Conservation (phyloP, 1,140 invertebrate genomes). For the Drosophila kurseongensis region DNA sequence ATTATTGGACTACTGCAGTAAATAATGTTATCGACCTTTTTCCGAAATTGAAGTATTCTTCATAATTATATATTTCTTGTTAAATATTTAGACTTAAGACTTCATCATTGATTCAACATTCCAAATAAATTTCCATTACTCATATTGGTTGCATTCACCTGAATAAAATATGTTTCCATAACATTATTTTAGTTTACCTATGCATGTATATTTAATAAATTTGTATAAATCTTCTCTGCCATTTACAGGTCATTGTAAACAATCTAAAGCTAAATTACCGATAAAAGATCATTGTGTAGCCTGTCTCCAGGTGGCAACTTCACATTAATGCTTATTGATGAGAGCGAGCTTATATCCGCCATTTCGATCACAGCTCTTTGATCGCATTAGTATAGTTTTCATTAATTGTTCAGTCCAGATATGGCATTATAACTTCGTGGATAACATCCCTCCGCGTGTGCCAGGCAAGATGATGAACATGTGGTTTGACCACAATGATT, state of each 20-base stretch:
- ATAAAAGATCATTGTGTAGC: constrained; percentile 35
- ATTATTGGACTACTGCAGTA: no score
- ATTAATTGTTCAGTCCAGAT: constrained; percentile 87
- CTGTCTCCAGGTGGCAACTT: constrained; percentile 11
- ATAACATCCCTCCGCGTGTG: constrained; percentile 91
- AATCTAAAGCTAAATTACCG: constrained; percentile 17
- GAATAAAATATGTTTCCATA: neutral
- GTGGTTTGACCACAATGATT: constrained; percentile 88
- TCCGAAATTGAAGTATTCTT: no score
- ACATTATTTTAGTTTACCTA: neutral
- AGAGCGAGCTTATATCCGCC: constrained; percentile 16
- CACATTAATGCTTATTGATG: constrained; percentile 37
- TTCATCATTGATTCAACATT: no score
- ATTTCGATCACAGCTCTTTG: constrained; percentile 57
- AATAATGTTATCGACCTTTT: no score
- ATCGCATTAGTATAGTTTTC: constrained; percentile 6
- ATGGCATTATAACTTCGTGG: constrained; percentile 91
- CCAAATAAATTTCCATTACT: neutral
- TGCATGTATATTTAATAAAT: constrained; percentile 4
- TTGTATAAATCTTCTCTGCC: constrained; percentile 17
- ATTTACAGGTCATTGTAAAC: constrained; percentile 14
- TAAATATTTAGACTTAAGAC: no score
- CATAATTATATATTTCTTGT: no score
- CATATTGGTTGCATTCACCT: no score
- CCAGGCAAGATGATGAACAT: constrained; percentile 92